Base-by-base conservation (phyloP, 2,888 invertebrate species). In the Cepaea hortensis region DNA sequence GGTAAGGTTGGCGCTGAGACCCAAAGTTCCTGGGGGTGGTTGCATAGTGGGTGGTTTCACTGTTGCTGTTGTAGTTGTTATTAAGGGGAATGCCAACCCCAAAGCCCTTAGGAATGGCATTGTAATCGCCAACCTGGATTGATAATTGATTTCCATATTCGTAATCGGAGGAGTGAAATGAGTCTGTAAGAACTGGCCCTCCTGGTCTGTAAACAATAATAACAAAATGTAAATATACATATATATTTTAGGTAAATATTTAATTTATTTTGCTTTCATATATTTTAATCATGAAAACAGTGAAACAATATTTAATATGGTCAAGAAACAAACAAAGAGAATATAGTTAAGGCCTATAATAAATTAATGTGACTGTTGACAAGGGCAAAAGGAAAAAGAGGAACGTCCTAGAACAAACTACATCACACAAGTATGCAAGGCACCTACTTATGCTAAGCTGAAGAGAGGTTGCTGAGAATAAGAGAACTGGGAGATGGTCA, bases 41-140 rank as follows among this genome's bases (percentile, higher is more conserved):
- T 62, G 83, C 80, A 65, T 84, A 87, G 80, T 77, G 77, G 55
- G 88, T 84, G n/a, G 73, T 84, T 15, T 77, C 80, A 79, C 18
- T 79, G 70, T 86, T 88, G 87, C 73, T 84, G 73, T 18, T 81
- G 86, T 68, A 84, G 65, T 68, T 85, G 86, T 61, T 84, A 23
- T 62, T 85, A 84, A 86, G 48, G 89, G 89, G 61, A 90, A 89
- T 70, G 89, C 90, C 79, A 89, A 89, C 85, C 89, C 89, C 61
- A 89, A 90, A 81, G 0, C 87, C 70, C 62, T 46, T 72, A 13
- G 73, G 84, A 7, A 61, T n/a, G 11, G 50, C 48, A 55, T 65
- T 65, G 70, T 80, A 84, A 50, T 50, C 50, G 81, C 68, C 70
- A 77, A 88, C 81, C 85, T 90, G 89, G 6, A 88, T 85, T 15